Conservation (phyloP, 2,797 vertebrate genomes). For the Tragelaphus oryx region DNA sequence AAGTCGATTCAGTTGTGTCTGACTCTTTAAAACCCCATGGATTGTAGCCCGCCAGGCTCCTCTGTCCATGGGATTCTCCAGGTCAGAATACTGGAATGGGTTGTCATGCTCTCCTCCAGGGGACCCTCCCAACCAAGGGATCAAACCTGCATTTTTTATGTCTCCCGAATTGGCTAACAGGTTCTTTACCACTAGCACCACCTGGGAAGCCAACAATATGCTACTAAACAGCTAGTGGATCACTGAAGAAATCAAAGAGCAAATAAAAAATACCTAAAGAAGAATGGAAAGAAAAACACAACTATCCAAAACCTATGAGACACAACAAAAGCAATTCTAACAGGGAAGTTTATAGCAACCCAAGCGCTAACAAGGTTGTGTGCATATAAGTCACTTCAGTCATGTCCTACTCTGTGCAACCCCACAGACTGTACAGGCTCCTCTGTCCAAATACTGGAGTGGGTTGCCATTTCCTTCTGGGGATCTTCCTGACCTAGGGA, state of each 20-base stretch:
- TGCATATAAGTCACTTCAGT: not conserved
- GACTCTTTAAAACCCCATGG: rapidly evolving
- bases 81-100: not conserved
- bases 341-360: not conserved
- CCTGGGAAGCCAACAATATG: not conserved
- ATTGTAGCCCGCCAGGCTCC: not conserved
- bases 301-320: not conserved
- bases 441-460: not conserved
- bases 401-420: not conserved
- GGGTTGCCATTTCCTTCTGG: not conserved
- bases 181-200: not conserved
- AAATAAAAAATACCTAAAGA: not conserved
- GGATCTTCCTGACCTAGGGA: not conserved
- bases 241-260: not conserved
- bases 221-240: not conserved
- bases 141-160: not conserved
- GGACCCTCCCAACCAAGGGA: not conserved
- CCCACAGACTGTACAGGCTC: not conserved
- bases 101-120: not conserved
- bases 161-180: not conserved
- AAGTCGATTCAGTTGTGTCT: not conserved
- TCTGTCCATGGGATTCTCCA: not conserved
- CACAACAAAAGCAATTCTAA: not conserved
- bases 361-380: rapidly evolving
- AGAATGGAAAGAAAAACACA: not conserved